A percentile compares a stretch with the other conserved stretches of the same genome.
Evolutionary conservation across 2,797 vertebrate genomes (phyloP).

Genomic region (Australoheros facetus): DNA sequence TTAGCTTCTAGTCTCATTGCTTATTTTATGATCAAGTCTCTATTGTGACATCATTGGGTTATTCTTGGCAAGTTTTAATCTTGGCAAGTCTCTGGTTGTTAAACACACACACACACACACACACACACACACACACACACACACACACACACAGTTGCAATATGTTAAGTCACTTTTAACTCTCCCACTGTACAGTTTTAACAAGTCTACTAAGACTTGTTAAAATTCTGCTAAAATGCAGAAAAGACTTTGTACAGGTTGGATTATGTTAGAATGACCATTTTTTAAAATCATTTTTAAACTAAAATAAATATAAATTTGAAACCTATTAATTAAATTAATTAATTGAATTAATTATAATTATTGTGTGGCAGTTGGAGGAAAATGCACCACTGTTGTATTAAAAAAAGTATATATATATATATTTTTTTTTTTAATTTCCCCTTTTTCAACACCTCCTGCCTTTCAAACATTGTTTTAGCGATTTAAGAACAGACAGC

Average conservation of each 20-base stretch:
- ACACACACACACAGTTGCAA: neutral
- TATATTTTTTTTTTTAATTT: no score
- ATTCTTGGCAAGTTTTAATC: neutral
- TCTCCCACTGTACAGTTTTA: neutral
- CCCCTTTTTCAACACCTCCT: slow-evolving; percentile 17
- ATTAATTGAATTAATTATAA: neutral
- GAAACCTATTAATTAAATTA: neutral
- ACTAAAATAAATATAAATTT: neutral
- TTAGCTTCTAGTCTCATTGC: slow-evolving; percentile 20
- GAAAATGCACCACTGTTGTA: neutral
- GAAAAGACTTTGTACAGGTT: slow-evolving; percentile 16
- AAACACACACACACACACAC: neutral
- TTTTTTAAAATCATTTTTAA: neutral
- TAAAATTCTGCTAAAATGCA: neutral
- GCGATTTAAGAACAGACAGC: neutral
- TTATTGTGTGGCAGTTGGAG: neutral
- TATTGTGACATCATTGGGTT: neutral
- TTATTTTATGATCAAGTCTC: slow-evolving; percentile 1
- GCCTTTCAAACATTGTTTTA: slow-evolving; percentile 10
- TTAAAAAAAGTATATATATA: neutral
- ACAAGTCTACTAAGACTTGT: neutral
- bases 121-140: neutral
- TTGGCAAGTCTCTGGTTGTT: neutral
- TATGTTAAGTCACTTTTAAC: neutral
- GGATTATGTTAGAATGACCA: neutral